Evolutionary conservation across 2,888 invertebrate species (phyloP).

Genomic region (Pollenia labialis): DNA sequence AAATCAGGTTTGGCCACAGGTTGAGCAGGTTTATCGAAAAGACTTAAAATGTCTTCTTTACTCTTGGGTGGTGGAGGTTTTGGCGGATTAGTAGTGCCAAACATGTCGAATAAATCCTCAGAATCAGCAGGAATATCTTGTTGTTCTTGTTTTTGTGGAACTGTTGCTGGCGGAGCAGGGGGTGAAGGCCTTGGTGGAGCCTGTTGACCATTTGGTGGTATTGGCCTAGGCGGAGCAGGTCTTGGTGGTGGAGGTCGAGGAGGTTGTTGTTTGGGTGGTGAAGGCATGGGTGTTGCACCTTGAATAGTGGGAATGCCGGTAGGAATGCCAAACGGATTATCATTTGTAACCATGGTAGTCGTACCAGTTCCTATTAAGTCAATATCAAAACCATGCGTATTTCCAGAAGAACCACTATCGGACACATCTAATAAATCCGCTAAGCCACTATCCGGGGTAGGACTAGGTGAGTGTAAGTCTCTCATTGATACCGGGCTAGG

Average conservation of each 20-base stretch:
- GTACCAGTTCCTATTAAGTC: slow-evolving; percentile 77
- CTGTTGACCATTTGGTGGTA: slow-evolving; percentile 80
- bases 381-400: slow-evolving; percentile 79
- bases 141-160: slow-evolving; percentile 70
- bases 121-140: slow-evolving; percentile 75
- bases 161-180: slow-evolving; percentile 83
- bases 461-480: slow-evolving; percentile 93
- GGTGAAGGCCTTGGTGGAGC: slow-evolving; percentile 84
- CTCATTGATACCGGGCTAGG: slow-evolving; percentile 94
- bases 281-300: slow-evolving; percentile 85
- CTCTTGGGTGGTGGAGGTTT: slow-evolving; percentile 85
- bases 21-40: slow-evolving; percentile 84
- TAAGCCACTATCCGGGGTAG: slow-evolving; percentile 89
- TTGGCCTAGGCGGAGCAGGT: slow-evolving; percentile 80
- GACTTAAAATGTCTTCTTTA: slow-evolving; percentile 87
- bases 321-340: slow-evolving; percentile 84
- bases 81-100: slow-evolving; percentile 85
- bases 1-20: slow-evolving; percentile 85
- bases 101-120: slow-evolving; percentile 86
- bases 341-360: slow-evolving; percentile 72
- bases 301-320: slow-evolving; percentile 83
- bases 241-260: slow-evolving; percentile 84
- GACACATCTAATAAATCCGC: slow-evolving; percentile 88
- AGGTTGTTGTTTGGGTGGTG: slow-evolving; percentile 85
- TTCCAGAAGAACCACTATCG: slow-evolving; percentile 82